These are phyloP conservation scores for Acipenser transmontanus DNA, from an alignment of 2,797 vertebrate genomes.

Conservation along the genomic window DNA sequence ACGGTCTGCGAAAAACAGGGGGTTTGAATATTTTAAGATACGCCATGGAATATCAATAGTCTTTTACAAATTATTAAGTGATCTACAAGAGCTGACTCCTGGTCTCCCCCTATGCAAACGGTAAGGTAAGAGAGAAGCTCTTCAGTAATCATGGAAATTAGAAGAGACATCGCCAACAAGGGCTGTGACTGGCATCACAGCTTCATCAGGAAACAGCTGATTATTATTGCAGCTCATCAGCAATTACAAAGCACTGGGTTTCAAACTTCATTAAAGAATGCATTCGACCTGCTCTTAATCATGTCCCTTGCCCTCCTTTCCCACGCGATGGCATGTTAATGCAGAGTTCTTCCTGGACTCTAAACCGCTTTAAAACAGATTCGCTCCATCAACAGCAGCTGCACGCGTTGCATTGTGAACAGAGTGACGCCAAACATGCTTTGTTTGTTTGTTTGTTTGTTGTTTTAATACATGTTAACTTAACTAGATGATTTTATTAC, in stretches of 20 bases:
- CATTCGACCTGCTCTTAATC: conserved; percentile 41
- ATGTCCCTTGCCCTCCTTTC: conserved; percentile 46
- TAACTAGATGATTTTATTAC: too few relatives aligned
- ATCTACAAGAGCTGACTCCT: too few relatives aligned
- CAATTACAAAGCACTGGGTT: conserved; percentile 28
- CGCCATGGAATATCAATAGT: too few relatives aligned
- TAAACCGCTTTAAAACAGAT: conserved; percentile 23
- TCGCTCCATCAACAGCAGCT: conserved; percentile 13
- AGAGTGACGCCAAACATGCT: conserved; percentile 11
- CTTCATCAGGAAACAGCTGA: conserved; percentile 50
- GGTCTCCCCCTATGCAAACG: too few relatives aligned
- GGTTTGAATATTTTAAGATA: too few relatives aligned
- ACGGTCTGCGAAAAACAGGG: too few relatives aligned
- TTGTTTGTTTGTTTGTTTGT: neutral
- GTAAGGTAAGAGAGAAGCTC: too few relatives aligned
- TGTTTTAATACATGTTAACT: too few relatives aligned
- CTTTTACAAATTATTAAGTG: too few relatives aligned
- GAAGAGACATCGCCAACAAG: conserved; percentile 7
- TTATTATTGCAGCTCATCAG: conserved; percentile 53
- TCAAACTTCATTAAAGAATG: conserved; percentile 54
- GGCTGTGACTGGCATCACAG: conserved; percentile 34
- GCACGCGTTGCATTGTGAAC: conserved; percentile 12
- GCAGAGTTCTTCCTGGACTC: conserved; percentile 24
- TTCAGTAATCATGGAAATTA: neutral
- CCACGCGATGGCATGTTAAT: conserved; percentile 44